Percentiles rank a stretch among this genome's conserved stretches.
Evolutionary conservation across 2,888 invertebrate species (phyloP).

Genomic region (Macrophya alboannulata): DNA sequence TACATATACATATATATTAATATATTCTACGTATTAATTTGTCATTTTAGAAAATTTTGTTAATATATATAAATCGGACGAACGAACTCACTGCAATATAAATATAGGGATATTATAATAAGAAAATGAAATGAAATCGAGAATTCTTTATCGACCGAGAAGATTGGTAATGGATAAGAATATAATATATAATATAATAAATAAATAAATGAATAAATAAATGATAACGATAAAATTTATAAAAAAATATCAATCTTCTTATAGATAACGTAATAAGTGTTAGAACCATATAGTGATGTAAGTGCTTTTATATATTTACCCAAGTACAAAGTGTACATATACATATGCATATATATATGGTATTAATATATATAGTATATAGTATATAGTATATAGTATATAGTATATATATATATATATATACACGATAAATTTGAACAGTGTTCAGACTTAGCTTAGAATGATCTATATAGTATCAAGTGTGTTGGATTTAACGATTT

Average conservation of each 20-base stretch:
- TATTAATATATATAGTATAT: slow-evolving; percentile 54
- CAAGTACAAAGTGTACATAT: slow-evolving; percentile 72
- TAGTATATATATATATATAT: slow-evolving; percentile 52
- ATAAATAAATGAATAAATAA: neutral
- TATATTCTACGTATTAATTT: slow-evolving; percentile 5
- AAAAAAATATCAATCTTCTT: slow-evolving; percentile 56
- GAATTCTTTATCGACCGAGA: neutral
- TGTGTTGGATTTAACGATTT: slow-evolving; percentile 44
- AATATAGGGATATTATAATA: neutral
- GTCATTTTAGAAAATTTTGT: neutral
- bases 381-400: slow-evolving; percentile 59
- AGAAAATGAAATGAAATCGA: slow-evolving; percentile 2
- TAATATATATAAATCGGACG: neutral
- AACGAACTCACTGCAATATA: slow-evolving; percentile 7
- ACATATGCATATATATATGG: slow-evolving; percentile 53
- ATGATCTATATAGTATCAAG: slow-evolving; percentile 23
- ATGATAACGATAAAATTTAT: slow-evolving; percentile 42
- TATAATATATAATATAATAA: neutral
- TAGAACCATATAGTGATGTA: slow-evolving; percentile 63
- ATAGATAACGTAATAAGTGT: slow-evolving; percentile 57
- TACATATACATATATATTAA: neutral
- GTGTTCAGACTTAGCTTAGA: slow-evolving; percentile 51
- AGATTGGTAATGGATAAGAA: neutral
- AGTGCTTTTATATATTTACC: slow-evolving; percentile 72
- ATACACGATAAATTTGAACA: slow-evolving; percentile 55